Conservation (phyloP, 2,113 vertebrate species). For the Sclerurus mexicanus region DNA sequence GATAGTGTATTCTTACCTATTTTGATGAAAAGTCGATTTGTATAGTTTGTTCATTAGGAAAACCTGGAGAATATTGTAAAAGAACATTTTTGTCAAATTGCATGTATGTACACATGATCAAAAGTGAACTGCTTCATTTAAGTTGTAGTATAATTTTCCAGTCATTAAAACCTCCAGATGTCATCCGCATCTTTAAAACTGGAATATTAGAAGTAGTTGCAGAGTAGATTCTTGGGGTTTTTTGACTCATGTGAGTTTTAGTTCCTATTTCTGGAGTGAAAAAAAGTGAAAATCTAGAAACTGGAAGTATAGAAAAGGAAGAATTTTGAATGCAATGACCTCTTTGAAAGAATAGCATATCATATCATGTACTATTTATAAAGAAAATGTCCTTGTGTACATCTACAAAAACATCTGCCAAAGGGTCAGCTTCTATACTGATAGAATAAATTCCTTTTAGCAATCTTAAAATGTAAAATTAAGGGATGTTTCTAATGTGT, state of each 20-base stretch:
- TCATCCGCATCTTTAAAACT: not conserved
- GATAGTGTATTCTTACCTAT: not conserved
- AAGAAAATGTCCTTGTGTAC: not conserved
- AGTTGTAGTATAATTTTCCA: not conserved
- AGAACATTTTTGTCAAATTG: not conserved
- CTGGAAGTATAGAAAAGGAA: not conserved
- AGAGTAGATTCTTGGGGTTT: not conserved
- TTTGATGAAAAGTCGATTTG: not conserved
- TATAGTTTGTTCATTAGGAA: not conserved
- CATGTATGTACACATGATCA: not conserved
- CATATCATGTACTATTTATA: not conserved
- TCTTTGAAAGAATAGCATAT: not conserved
- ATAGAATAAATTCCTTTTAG: not conserved
- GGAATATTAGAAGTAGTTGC: not conserved
- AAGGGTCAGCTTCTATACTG: not conserved
- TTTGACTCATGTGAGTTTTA: not conserved
- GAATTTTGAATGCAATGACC: not conserved
- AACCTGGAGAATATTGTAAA: not conserved
- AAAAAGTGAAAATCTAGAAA: not conserved
- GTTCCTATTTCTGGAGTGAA: not conserved
- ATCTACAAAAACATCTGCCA: not conserved
- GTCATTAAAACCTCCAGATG: not conserved
- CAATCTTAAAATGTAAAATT: not conserved
- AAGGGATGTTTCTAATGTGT: not conserved
- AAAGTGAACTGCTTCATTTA: not conserved